Percentiles rank a stretch among this genome's conserved stretches.
Conservation (phyloP, 2,113 vertebrate species). For the Bos javanicus region DNA sequence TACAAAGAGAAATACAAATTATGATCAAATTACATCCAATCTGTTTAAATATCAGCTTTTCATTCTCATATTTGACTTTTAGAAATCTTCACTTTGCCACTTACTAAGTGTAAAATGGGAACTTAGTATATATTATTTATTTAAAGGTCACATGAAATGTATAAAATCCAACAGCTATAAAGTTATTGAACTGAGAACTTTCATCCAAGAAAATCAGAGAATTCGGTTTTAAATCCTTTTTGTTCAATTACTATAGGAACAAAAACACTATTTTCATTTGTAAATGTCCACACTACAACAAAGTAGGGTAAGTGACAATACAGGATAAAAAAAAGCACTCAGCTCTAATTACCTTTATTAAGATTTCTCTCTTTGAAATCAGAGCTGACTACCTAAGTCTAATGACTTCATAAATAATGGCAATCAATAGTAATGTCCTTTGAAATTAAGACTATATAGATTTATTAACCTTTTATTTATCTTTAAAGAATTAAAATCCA, state of each 20-base stretch:
- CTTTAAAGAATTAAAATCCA: not conserved
- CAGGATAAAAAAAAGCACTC: not conserved
- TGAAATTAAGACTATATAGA: slow-evolving; percentile 6
- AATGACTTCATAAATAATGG: not conserved
- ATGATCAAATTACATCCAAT: not conserved
- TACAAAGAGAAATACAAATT: not conserved
- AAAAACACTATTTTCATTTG: not conserved
- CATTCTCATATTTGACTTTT: not conserved
- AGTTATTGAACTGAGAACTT: not conserved
- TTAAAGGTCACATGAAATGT: not conserved
- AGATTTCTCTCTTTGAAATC: not conserved
- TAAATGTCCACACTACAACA: not conserved
- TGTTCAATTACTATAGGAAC: not conserved
- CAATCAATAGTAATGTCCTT: not conserved
- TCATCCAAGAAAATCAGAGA: not conserved
- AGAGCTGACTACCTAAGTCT: not conserved
- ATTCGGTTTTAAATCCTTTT: not conserved
- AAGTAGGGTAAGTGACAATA: not conserved
- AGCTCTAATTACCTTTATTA: not conserved
- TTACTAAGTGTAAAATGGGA: not conserved
- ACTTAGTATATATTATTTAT: not conserved
- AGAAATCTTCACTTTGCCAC: not conserved
- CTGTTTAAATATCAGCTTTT: not conserved
- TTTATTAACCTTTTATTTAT: not conserved
- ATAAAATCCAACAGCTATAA: not conserved